Conservation (phyloP, 2,113 vertebrate genomes). For the cattle (Bos taurus) region DNA sequence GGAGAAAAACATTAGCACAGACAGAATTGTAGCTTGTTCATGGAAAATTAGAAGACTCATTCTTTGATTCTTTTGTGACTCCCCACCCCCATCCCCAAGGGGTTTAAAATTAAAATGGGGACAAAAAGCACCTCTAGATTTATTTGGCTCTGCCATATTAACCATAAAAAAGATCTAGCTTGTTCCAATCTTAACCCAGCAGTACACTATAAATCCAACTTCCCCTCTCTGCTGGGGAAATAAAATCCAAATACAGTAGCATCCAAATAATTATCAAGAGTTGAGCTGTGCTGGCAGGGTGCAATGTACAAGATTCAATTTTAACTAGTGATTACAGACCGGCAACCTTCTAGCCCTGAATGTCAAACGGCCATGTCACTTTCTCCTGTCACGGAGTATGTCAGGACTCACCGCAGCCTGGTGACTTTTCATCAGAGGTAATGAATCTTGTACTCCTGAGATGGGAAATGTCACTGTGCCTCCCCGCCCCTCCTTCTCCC, state of each 20-base stretch:
- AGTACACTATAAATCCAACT: conserved; percentile 71
- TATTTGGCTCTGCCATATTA: conserved; percentile 58
- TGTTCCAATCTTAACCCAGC: conserved; percentile 63
- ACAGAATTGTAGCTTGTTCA: background rate
- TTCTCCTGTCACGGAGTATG: conserved; percentile 66
- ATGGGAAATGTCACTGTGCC: conserved; percentile 33
- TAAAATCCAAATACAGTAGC: conserved; percentile 73
- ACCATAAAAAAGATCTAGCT: conserved; percentile 49
- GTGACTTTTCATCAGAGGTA: conserved; percentile 72
- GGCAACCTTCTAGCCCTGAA: conserved; percentile 75
- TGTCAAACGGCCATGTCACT: conserved; percentile 80
- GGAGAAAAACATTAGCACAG: conserved; percentile 35
- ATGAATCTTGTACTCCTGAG: conserved; percentile 61
- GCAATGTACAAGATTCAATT: conserved; percentile 79
- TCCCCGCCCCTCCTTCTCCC: background rate
- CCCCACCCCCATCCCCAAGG: background rate
- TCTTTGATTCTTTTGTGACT: background rate
- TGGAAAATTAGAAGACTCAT: background rate
- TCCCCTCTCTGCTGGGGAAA: conserved; percentile 65
- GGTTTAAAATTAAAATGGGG: conserved; percentile 35
- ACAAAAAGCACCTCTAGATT: conserved; percentile 33
- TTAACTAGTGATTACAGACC: conserved; percentile 80
- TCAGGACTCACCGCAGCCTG: conserved; percentile 69
- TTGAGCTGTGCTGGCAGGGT: conserved; percentile 68
- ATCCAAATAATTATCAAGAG: conserved; percentile 77